These are phyloP conservation scores for Ctenomys sociabilis DNA, from an alignment of 2,113 vertebrate species.

Conservation along the genomic window DNA sequence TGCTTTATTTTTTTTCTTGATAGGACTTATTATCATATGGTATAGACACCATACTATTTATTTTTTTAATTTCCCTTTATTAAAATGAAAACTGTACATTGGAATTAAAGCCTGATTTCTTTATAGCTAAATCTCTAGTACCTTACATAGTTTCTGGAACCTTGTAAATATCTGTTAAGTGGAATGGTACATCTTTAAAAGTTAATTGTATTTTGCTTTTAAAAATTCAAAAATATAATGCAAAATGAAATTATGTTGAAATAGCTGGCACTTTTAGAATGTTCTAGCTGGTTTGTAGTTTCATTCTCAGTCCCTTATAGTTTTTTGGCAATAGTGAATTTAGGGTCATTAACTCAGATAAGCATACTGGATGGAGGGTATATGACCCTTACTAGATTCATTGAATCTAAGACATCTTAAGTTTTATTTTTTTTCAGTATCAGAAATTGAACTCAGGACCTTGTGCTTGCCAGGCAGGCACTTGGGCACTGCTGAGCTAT, in stretches of 20 bases:
- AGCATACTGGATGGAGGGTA: background rate
- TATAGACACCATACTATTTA: background rate
- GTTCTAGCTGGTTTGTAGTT: background rate
- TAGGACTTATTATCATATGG: background rate
- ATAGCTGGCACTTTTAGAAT: background rate
- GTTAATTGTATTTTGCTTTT: slow-evolving; percentile 36
- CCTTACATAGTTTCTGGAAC: slow-evolving; percentile 22
- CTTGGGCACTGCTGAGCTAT: no score
- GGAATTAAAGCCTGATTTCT: slow-evolving; percentile 20
- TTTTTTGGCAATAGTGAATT: background rate
- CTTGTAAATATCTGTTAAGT: slow-evolving; percentile 11
- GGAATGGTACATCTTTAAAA: slow-evolving; percentile 4
- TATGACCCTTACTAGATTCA: background rate
- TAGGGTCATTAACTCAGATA: background rate
- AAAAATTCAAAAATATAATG: slow-evolving; percentile 34
- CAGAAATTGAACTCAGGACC: no score
- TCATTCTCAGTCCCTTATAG: background rate
- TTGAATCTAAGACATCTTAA: background rate
- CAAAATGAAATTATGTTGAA: slow-evolving; percentile 26
- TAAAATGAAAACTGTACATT: background rate
- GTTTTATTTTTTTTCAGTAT: background rate
- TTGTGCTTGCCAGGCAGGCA: no score
- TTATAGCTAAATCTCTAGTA: background rate
- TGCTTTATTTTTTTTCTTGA: background rate
- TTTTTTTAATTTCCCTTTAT: slow-evolving; percentile 55